Percentiles rank a stretch among this genome's conserved stretches.
Conservation (phyloP, 1,140 invertebrate genomes). For the Drosophila parabipectinata region DNA sequence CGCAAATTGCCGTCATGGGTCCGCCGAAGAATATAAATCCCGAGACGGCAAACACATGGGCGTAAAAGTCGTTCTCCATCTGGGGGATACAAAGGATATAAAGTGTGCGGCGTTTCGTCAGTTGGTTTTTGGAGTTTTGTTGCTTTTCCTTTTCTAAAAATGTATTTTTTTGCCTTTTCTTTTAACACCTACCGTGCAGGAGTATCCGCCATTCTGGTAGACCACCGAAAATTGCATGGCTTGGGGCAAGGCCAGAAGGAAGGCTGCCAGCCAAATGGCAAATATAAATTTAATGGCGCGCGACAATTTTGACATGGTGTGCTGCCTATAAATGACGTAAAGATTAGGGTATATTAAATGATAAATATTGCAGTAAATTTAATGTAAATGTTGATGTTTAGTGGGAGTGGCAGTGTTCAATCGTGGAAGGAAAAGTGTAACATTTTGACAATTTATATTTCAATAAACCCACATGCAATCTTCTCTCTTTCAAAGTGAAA, state of each 20-base stretch:
- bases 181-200: slow-evolving; percentile 81
- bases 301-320: slow-evolving; percentile 93
- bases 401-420: neutral
- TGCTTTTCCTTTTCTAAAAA: neutral
- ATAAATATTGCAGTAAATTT: slow-evolving; percentile 28
- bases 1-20: slow-evolving; percentile 93
- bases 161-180: neutral
- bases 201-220: slow-evolving; percentile 84
- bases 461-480: neutral
- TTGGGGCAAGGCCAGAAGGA: slow-evolving; percentile 91
- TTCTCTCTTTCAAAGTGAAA: neutral
- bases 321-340: slow-evolving; percentile 84
- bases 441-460: neutral
- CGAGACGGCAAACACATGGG: slow-evolving; percentile 92
- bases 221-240: slow-evolving; percentile 90
- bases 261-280: slow-evolving; percentile 88
- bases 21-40: slow-evolving; percentile 93
- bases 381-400: slow-evolving; percentile 23
- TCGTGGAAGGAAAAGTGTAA: neutral
- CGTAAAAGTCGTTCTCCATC: slow-evolving; percentile 86
- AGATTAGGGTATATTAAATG: slow-evolving; percentile 33
- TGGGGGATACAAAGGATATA: slow-evolving; percentile 21
- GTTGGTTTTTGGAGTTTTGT: slow-evolving; percentile 3
- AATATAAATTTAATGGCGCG: slow-evolving; percentile 89
- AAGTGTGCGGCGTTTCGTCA: neutral